These are phyloP conservation scores for Indicator indicator DNA, from an alignment of 2,113 vertebrate species.

Conservation along the genomic window DNA sequence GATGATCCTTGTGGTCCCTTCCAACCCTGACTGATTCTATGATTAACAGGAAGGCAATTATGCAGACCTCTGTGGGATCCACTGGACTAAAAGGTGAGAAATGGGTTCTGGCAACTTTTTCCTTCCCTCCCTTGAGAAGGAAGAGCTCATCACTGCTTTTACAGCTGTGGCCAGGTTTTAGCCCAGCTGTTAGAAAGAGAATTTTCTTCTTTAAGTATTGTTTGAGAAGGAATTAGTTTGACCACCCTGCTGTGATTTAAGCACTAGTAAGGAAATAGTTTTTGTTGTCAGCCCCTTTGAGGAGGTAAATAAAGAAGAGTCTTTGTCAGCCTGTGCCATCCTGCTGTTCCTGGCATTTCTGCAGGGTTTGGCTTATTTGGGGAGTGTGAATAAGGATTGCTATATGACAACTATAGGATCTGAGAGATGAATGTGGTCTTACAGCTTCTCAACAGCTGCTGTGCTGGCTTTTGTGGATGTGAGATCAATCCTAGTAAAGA, in stretches of 20 bases:
- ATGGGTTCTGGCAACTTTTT: neutral
- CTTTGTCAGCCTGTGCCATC: neutral
- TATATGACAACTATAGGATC: neutral
- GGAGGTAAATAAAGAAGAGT: neutral
- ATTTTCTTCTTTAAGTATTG: neutral
- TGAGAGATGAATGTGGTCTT: neutral
- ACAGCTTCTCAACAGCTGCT: neutral
- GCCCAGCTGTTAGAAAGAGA: neutral
- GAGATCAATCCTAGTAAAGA: neutral
- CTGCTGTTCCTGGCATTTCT: neutral
- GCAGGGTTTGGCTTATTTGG: neutral
- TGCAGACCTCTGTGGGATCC: neutral
- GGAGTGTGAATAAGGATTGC: neutral
- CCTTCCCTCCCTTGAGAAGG: neutral
- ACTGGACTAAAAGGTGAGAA: neutral
- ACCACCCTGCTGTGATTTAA: neutral
- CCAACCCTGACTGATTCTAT: too few species aligned
- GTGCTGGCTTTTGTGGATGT: neutral
- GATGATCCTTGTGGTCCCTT: too few species aligned
- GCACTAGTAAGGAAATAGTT: neutral
- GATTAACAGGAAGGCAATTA: neutral
- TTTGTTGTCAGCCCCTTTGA: neutral
- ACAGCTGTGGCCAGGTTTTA: neutral
- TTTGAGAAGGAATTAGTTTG: neutral
- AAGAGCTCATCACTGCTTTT: neutral